These are phyloP conservation scores for Heliothis virescens DNA, from an alignment of 1,140 invertebrate species.

Conservation along the genomic window DNA sequence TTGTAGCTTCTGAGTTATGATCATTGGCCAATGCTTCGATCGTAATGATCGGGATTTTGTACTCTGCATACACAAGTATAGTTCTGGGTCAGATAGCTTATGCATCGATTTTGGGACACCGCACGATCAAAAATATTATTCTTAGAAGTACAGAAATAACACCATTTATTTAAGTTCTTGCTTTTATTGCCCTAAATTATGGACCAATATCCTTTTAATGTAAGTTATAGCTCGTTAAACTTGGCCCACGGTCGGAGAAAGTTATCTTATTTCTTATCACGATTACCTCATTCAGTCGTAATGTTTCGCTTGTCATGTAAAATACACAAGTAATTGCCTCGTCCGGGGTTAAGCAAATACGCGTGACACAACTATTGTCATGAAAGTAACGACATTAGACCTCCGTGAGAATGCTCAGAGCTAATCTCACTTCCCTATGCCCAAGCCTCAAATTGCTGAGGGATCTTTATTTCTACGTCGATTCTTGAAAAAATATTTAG, in stretches of 20 bases:
- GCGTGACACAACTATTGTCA: constrained; percentile 30
- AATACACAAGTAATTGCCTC: constrained; percentile 23
- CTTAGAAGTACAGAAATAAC: too few relatives aligned
- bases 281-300: constrained; percentile 33
- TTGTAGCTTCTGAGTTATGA: constrained; percentile 41
- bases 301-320: constrained; percentile 26
- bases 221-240: constrained; percentile 38
- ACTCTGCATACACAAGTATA: not conserved
- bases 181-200: constrained; percentile 5
- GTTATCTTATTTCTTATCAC: constrained; percentile 33
- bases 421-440: not conserved
- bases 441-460: not conserved
- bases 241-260: constrained; percentile 17
- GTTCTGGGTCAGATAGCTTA: not conserved
- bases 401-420: constrained; percentile 19
- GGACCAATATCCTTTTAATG: constrained; percentile 3
- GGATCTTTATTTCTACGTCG: not conserved
- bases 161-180: not conserved
- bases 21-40: constrained; percentile 33
- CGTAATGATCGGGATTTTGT: constrained; percentile 25
- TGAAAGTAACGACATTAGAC: constrained; percentile 5
- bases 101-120: not conserved
- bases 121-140: not conserved
- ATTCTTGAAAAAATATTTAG: not conserved
- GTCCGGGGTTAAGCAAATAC: constrained; percentile 15